Base-by-base conservation (phyloP, 2,113 vertebrate genomes). In the Amphiprion ocellaris region DNA sequence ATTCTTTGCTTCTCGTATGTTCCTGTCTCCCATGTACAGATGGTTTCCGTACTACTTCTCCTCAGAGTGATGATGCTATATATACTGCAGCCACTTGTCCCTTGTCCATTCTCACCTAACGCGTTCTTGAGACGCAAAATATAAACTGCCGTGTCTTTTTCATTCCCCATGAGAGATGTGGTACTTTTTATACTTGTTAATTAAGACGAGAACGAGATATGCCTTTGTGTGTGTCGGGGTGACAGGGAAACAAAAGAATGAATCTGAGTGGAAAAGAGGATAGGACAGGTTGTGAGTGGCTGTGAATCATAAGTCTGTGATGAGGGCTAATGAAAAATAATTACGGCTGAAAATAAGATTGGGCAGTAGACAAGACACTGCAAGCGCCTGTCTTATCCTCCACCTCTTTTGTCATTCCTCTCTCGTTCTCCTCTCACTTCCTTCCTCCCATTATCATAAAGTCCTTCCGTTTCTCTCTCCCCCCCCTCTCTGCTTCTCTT, bases 321-420 rank as follows among this genome's bases (percentile, higher is more conserved):
- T 79, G 68, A 78, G 26, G 47, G 21, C 70, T 82, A 83, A 82
- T 88, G 60, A 79, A 88, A 84, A 82, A 77, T 60, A 67, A 81
- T 82, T 79, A n/a, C 2, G 4, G 33, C 62, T 63, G 74, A 71
- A 87, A 84, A 86, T 83, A 82, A 79, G 69, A 85, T 80, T 65
- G 55, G 62, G 77, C 23, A 7, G 39, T 39, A 79, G 72, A 86
- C 77, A 63, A 61, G 63, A 79, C 64, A 28, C 0, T 52, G 80
- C 53, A 23, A 64, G 61, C 2, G 26, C 24, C 63, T 16, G 55
- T 59, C 0, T 79, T 72, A 77, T 79, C 33, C 26, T 37, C n/a
- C 24, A 12, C 64, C 69, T 49, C 70, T 24, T 71, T 80, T 82
- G 56, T 84, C 74, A 61, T 83, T 79, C 65, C 24, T 72, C n/a